These are phyloP conservation scores for Sus scrofa DNA, from an alignment of 2,113 vertebrate species.

Conservation along the genomic window DNA sequence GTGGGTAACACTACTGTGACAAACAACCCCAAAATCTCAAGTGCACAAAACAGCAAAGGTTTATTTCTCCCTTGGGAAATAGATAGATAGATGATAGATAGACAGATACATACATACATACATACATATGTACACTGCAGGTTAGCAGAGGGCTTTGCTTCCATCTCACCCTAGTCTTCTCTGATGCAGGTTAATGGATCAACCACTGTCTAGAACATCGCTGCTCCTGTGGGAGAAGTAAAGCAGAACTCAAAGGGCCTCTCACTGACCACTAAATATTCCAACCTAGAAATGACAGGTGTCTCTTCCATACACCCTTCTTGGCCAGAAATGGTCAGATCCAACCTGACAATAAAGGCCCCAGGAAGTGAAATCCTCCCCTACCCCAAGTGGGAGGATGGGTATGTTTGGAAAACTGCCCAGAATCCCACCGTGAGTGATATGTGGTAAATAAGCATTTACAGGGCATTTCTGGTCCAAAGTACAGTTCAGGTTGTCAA, in stretches of 20 bases:
- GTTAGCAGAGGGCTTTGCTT: neutral
- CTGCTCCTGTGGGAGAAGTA: too few species aligned
- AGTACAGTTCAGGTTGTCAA: neutral
- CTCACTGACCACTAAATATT: rapidly evolving
- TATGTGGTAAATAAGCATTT: neutral
- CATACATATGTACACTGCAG: neutral
- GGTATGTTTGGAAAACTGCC: rapidly evolving
- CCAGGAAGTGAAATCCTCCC: neutral
- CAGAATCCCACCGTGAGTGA: neutral
- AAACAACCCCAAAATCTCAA: neutral
- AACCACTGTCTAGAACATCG: neutral
- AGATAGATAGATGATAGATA: too few species aligned
- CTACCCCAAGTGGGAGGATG: neutral
- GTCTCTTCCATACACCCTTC: neutral
- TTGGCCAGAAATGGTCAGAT: neutral
- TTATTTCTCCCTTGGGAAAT: neutral
- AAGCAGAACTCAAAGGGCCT: neutral
- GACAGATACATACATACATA: too few species aligned
- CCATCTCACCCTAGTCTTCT: neutral
- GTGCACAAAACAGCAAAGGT: neutral
- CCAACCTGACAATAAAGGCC: rapidly evolving
- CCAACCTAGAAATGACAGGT: neutral
- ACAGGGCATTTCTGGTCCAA: neutral
- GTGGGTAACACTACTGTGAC: neutral
- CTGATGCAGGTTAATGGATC: neutral